phyloP scores from a whole-genome alignment of 2,113 vertebrate species.

The Meriones unguiculatus region DNA sequence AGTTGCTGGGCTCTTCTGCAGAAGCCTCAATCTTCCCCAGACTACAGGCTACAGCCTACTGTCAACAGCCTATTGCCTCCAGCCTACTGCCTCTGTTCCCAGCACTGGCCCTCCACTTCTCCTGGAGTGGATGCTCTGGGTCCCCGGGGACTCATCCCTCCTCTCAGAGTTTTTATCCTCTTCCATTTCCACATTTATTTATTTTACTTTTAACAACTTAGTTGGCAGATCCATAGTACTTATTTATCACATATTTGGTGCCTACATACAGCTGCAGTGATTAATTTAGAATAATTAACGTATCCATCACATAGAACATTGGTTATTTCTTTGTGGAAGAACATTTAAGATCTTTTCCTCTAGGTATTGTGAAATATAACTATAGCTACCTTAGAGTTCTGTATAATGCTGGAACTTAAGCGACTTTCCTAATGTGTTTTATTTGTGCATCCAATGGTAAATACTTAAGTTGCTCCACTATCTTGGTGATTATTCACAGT shows the following conservation, averaged over 20 bases:
- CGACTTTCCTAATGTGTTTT: not conserved
- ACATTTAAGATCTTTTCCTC: not conserved
- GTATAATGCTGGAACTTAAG: not conserved
- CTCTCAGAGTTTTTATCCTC: not conserved
- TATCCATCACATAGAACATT: not conserved
- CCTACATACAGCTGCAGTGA: not conserved
- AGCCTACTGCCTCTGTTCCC: not conserved
- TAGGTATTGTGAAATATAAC: not conserved
- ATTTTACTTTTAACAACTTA: not conserved
- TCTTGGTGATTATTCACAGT: not conserved
- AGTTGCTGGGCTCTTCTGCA: not conserved
- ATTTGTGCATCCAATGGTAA: not conserved
- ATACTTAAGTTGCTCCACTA: not conserved
- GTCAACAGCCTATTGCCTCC: too few relatives aligned
- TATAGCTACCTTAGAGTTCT: not conserved
- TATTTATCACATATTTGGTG: not conserved
- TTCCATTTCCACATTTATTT: not conserved
- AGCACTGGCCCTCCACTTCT: not conserved
- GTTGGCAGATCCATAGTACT: not conserved
- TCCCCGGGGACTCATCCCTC: rapidly evolving
- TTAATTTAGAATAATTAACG: not conserved
- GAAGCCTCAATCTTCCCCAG: not conserved
- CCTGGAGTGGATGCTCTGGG: not conserved
- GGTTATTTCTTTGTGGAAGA: not conserved
- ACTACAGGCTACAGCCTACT: too few relatives aligned